phyloP scores from a whole-genome alignment of 64 coral and sea anemone genomes.

The Pocillopora verrucosa region DNA sequence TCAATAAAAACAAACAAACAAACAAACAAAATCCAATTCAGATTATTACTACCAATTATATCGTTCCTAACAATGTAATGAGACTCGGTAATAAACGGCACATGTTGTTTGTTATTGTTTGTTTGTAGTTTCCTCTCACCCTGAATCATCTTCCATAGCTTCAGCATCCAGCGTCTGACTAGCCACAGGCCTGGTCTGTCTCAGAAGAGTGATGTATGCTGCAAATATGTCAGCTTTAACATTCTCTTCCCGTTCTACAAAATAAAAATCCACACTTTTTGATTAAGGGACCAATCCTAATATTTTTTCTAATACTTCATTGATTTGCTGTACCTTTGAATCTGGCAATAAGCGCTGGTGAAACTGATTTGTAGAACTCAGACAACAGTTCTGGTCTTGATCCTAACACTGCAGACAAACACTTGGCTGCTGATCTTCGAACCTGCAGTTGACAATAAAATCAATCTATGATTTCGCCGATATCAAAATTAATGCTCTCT shows the following conservation, averaged over 20 bases:
- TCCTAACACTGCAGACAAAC: slow-evolving; percentile 89
- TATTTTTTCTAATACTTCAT: neutral
- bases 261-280: slow-evolving; percentile 1
- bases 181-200: slow-evolving; percentile 91
- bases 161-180: slow-evolving; percentile 80
- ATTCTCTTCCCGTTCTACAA: slow-evolving; percentile 93
- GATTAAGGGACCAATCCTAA: neutral
- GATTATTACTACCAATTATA: too few relatives aligned
- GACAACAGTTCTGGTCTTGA: slow-evolving; percentile 89
- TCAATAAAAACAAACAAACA: too few relatives aligned
- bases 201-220: slow-evolving; percentile 90
- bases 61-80: too few relatives aligned
- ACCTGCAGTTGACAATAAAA: slow-evolving; percentile 54
- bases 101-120: too few relatives aligned
- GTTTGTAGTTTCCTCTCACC: slow-evolving; percentile 35
- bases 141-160: slow-evolving; percentile 93
- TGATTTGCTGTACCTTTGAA: slow-evolving; percentile 81
- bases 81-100: too few relatives aligned
- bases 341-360: slow-evolving; percentile 93
- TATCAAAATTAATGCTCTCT: too few relatives aligned
- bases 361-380: slow-evolving; percentile 93
- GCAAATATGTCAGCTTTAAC: slow-evolving; percentile 96
- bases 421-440: slow-evolving; percentile 93
- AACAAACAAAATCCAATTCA: neutral
- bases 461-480: neutral